Conservation (phyloP, 2,888 invertebrate species). For the Willowsia nigromaculata region DNA sequence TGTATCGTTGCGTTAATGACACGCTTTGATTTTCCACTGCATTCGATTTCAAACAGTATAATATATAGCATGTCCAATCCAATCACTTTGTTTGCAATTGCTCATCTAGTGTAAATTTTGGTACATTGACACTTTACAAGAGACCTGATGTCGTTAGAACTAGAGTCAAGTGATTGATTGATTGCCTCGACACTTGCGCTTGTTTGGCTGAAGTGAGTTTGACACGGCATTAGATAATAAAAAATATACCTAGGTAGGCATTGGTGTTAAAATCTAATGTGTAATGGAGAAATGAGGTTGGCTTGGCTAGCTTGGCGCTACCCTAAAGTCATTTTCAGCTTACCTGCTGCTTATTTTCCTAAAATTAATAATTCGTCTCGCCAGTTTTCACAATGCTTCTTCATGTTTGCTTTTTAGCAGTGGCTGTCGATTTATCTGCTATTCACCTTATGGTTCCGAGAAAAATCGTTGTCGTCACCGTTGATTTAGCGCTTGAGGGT, state of each 20-base stretch:
- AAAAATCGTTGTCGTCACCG: constrained; percentile 43
- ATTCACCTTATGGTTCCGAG: constrained; percentile 7
- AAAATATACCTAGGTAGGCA: neutral
- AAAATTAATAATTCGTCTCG: constrained; percentile 65
- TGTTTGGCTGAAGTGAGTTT: neutral
- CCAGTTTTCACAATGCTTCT: constrained; percentile 45
- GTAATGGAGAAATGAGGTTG: constrained; percentile 26
- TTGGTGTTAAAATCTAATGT: neutral
- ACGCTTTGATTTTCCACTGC: neutral
- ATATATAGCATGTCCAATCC: neutral
- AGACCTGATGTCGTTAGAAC: neutral
- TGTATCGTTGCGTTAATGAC: neutral
- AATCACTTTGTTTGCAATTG: neutral
- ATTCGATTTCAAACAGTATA: neutral
- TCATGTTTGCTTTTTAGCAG: constrained; percentile 6
- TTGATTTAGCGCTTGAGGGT: constrained; percentile 67
- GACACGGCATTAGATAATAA: constrained; percentile 36
- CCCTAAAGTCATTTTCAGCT: constrained; percentile 1
- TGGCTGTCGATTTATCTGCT: constrained; percentile 4
- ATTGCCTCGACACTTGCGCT: neutral
- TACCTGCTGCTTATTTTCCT: constrained; percentile 54
- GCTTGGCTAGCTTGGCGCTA: constrained; percentile 27
- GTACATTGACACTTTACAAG: constrained; percentile 8
- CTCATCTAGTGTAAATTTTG: neutral
- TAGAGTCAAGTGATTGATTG: constrained; percentile 54